Base-by-base conservation (phyloP, 2,888 invertebrate species). In the Oasisia sp. region DNA sequence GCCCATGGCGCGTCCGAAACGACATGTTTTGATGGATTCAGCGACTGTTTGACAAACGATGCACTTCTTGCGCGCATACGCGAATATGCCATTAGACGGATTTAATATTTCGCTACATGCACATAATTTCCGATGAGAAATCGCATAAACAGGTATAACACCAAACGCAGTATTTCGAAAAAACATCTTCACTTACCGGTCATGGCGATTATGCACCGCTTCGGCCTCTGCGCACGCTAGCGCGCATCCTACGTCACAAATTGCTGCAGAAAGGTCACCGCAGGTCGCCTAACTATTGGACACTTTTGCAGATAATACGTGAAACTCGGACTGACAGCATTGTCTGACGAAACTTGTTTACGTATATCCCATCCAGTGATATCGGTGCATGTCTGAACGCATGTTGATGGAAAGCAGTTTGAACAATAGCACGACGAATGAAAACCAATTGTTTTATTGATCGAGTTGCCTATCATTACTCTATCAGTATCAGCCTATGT, bases 111-210 rank as follows among this genome's bases (percentile, higher is more conserved):
- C n/a, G 27, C 74, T 74, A 74, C 19, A 27, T 74, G 74, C 74
- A 27, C 74, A 74, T 74, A 7, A 5, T 19, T 74, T 74, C 74
- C 74, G 74, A 27, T 74, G 74, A 74, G 74, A 74, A 74, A 74
- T 74, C 74, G 27, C 74, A 74, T 74, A 19, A 74, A 74, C 27
- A 27, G 27, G 74, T 19, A 74, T 74, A 19, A 27, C 74, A 74
- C 5, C 74, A 74, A 27, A 74, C 7, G 74, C 74, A 74, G 74
- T 74, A n/a, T 74, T 74, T 74, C 74, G 5, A 74, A 74, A 50
- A 74, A 74, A 74, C 74, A 74, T 74, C 74, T 74, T 74, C 74
- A 74, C 74, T 74, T 74, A 74, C 74, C 74, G 74, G 74, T 74
- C 74, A 74, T 74, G 74, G 27, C 74, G 5, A 5, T 74, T n/a